Conservation (phyloP, 2,888 invertebrate species). For the Drosophila cracens region DNA sequence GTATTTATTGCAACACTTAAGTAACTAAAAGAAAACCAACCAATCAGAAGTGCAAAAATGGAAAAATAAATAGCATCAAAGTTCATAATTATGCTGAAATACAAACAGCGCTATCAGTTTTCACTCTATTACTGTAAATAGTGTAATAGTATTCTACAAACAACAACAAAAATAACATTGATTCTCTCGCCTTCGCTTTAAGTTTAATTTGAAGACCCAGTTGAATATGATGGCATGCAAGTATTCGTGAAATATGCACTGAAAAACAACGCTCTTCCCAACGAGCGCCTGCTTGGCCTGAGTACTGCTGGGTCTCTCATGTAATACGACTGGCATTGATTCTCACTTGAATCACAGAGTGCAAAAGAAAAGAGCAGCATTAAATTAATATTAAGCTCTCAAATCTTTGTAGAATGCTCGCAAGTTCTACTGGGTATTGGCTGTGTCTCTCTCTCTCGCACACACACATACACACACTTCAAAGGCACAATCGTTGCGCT, state of each 20-base stretch:
- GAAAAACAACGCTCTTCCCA: not conserved
- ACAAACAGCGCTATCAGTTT: constrained; percentile 38
- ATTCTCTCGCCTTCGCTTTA: constrained; percentile 32
- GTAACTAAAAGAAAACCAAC: constrained; percentile 55
- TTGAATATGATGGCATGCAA: constrained; percentile 15
- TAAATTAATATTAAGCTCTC: not conserved
- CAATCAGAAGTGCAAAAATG: constrained; percentile 59
- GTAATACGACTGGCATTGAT: constrained; percentile 30
- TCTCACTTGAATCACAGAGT: constrained; percentile 7
- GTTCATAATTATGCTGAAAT: constrained; percentile 60
- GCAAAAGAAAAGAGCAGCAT: not conserved
- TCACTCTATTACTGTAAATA: constrained; percentile 46
- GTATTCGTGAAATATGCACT: constrained; percentile 31
- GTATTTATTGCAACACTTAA: constrained; percentile 74
- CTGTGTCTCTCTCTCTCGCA: constrained; percentile 1
- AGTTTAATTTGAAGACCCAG: constrained; percentile 23
- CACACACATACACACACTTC: not conserved
- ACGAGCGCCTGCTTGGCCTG: not conserved
- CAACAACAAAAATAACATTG: constrained; percentile 35
- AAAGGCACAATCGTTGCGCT: constrained; percentile 22
- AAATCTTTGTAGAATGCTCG: not conserved
- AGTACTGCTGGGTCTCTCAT: constrained; percentile 8
- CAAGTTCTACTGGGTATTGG: constrained; percentile 7
- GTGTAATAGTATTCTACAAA: constrained; percentile 48
- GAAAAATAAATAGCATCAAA: constrained; percentile 64